A percentile compares a stretch with the other conserved stretches of the same genome.
Evolutionary conservation across 2,888 invertebrate species (phyloP).

Genomic region (Ophonus ardosiacus): DNA sequence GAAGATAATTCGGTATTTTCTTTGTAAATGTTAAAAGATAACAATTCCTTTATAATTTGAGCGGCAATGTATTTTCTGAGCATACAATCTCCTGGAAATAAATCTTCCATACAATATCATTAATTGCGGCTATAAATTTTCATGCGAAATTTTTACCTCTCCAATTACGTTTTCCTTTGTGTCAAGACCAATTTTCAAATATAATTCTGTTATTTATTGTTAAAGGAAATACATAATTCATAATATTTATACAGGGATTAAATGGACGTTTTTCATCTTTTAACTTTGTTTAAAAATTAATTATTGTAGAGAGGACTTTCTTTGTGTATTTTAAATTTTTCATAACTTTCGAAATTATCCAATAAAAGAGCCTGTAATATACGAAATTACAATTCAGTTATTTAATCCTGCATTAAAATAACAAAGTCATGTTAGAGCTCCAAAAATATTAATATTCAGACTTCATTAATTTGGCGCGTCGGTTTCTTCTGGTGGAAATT

Average conservation of each 20-base stretch:
- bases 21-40: background rate
- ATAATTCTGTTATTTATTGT: slow-evolving; percentile 15
- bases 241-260: background rate
- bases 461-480: slow-evolving; percentile 27
- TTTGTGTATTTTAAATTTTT: background rate
- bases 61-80: background rate
- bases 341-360: background rate
- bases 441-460: slow-evolving; percentile 28
- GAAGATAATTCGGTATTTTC: too few relatives aligned
- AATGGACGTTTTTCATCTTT: slow-evolving; percentile 1
- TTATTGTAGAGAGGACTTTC: too few relatives aligned
- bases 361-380: background rate
- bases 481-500: slow-evolving; percentile 11
- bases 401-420: slow-evolving; percentile 15
- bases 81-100: background rate
- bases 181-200: slow-evolving; percentile 14
- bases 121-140: slow-evolving; percentile 25
- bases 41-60: background rate
- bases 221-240: slow-evolving; percentile 2
- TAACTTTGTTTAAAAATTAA: background rate
- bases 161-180: background rate
- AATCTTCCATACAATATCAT: slow-evolving; percentile 15
- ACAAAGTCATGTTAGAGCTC: slow-evolving; percentile 22
- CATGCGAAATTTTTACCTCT: slow-evolving; percentile 4
- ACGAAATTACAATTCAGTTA: slow-evolving; percentile 9